Evolutionary conservation across 2,797 vertebrate species (phyloP), one percentile per base, ranked within the genome.

Genomic region (Myoxocephalus aenaeus): DNA sequence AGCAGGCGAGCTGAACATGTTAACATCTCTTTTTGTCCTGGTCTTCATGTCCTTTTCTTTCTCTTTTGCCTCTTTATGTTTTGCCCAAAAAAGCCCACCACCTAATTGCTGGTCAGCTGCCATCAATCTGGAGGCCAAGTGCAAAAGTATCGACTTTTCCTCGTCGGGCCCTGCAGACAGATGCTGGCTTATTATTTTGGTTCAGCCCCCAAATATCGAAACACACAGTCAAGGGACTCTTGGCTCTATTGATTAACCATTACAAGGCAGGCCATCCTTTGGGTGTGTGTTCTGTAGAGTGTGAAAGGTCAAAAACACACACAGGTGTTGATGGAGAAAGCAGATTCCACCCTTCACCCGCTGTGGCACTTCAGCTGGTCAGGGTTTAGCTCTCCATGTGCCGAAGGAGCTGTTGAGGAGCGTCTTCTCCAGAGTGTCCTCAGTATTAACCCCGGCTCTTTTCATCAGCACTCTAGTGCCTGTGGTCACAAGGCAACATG

Each of bases 181-280:
- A 89, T 87, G 66, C 79, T 58, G 74, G 79, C 85, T 79, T 87
- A 86, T 90, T 88, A 86, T 90, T 92, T 88, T 84, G 73, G 80
- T 87, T 80, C 83, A 80, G 79, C 67, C 81, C 86, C 81, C 70
- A 85, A 91, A 91, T 91, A 91, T 91, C 73, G 65, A 83, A 63
- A 89, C 86, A 73, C 58, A 78, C 57, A 72, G 83, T 85, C 81
- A 54, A 54, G 86, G 81, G 87, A 87, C 77, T 89, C 81, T 84
- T 77, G 82, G 68, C 73, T 75, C 64, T 91, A 93, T 95, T 93
- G 93, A 94, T 95, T 91, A 91, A 89, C 91, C 88, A 94, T 94
- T 94, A 92, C 90, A 88, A 75, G 78, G 71, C 89, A 74, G 85
- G 38, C 72, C 62, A 70, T 79, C 82, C 89, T 86, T 85, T 89